Conservation (phyloP, 2,113 vertebrate species). For the Trichomycterus rosablanca region DNA sequence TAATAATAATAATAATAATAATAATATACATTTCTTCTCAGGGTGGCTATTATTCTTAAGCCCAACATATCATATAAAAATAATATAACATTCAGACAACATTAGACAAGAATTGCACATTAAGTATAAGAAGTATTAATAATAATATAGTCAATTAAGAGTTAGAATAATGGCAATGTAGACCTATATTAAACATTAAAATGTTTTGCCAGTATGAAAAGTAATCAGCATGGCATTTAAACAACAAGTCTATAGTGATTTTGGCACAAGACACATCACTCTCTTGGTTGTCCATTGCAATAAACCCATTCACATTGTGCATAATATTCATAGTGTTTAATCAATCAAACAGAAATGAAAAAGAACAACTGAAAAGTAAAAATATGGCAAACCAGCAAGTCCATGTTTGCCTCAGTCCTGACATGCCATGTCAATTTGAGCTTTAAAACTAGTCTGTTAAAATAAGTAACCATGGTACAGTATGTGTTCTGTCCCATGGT, state of each 20-base stretch:
- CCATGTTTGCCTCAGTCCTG: slow-evolving; percentile 45
- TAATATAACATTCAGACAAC: slow-evolving; percentile 96
- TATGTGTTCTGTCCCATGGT: slow-evolving; percentile 33
- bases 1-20: background rate
- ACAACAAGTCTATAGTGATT: slow-evolving; percentile 43
- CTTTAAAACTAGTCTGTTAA: slow-evolving; percentile 25
- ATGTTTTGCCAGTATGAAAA: slow-evolving; percentile 86
- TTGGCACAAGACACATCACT: slow-evolving; percentile 47
- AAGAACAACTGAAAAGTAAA: slow-evolving; percentile 35
- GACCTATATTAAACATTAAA: slow-evolving; percentile 96
- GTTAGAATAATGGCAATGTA: slow-evolving; percentile 79
- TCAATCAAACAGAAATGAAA: slow-evolving; percentile 41
- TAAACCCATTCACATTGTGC: slow-evolving; percentile 70
- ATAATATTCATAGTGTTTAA: slow-evolving; percentile 65
- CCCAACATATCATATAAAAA: slow-evolving; percentile 87
- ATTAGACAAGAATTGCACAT: slow-evolving; percentile 84
- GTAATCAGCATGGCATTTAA: slow-evolving; percentile 69
- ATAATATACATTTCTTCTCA: slow-evolving; percentile 51
- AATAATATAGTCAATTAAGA: slow-evolving; percentile 58
- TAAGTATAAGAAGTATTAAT: slow-evolving; percentile 81
- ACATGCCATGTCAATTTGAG: slow-evolving; percentile 50
- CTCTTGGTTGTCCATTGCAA: slow-evolving; percentile 55
- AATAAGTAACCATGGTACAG: slow-evolving; percentile 34
- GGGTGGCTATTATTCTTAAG: slow-evolving; percentile 75
- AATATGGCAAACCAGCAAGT: slow-evolving; percentile 55